Percentiles rank a stretch among this genome's conserved stretches.
phyloP scores from a whole-genome alignment of 2,797 vertebrate genomes.

The Cygnus olor region DNA sequence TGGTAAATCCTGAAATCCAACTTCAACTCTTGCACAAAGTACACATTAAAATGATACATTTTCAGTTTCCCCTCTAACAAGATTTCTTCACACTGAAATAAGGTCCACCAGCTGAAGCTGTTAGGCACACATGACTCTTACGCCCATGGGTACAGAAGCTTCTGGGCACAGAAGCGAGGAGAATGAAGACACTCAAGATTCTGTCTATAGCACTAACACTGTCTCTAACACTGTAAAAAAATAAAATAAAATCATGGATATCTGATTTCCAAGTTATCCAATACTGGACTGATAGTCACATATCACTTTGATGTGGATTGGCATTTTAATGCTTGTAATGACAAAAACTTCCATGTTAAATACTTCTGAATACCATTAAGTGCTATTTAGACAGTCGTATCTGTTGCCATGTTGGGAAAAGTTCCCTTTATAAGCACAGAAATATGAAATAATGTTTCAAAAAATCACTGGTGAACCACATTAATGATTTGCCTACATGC shows the following conservation, averaged over 20 bases:
- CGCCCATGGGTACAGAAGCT: not conserved
- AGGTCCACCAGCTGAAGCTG: not conserved
- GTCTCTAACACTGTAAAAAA: not conserved
- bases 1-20: not conserved
- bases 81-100: not conserved
- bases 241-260: not conserved
- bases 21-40: not conserved
- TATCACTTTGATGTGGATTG: slow-evolving; percentile 26
- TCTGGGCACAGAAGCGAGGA: not conserved
- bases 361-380: slow-evolving; percentile 10
- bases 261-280: not conserved
- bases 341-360: slow-evolving; percentile 39
- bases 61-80: not conserved
- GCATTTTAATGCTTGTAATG: slow-evolving; percentile 6
- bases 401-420: slow-evolving; percentile 21
- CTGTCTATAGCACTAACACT: not conserved
- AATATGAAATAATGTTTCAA: slow-evolving; percentile 53
- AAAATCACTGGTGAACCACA: slow-evolving; percentile 64
- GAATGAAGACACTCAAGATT: not conserved
- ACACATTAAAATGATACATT: not conserved
- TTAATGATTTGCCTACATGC: slow-evolving; percentile 51
- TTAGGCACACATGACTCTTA: not conserved
- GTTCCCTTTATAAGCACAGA: slow-evolving; percentile 19
- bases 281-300: not conserved
- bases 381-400: slow-evolving; percentile 20